These are phyloP conservation scores for Horisme vitalbata DNA, from an alignment of 2,888 invertebrate species.

Conservation along the genomic window DNA sequence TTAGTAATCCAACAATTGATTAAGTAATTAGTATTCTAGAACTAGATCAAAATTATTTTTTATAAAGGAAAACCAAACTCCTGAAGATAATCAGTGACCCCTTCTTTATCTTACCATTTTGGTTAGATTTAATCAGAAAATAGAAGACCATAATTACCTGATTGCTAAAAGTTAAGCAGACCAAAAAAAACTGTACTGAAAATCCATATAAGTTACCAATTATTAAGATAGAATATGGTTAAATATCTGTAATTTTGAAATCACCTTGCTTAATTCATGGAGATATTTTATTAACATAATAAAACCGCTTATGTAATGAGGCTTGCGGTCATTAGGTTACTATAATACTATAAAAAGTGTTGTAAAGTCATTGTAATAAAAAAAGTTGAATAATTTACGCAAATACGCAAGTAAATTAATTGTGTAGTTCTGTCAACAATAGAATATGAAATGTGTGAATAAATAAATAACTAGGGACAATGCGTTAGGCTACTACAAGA, in stretches of 20 bases:
- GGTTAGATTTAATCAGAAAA: not conserved
- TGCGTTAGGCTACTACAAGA: too few relatives aligned
- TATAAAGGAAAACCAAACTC: too few relatives aligned
- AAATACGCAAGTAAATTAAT: not conserved
- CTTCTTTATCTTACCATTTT: not conserved
- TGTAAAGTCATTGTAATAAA: not conserved
- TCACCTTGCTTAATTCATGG: not conserved
- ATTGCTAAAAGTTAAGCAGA: constrained; percentile 3
- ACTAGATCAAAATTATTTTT: too few relatives aligned
- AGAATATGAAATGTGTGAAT: not conserved
- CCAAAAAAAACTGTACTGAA: constrained; percentile 8
- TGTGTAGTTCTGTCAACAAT: not conserved
- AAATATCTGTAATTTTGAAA: not conserved
- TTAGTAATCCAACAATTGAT: too few relatives aligned
- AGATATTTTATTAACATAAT: not conserved
- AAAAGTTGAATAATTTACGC: not conserved
- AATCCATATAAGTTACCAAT: not conserved
- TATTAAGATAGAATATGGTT: not conserved
- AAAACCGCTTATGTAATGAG: not conserved
- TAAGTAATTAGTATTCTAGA: too few relatives aligned
- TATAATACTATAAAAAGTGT: too few relatives aligned
- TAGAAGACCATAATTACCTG: constrained; percentile 7
- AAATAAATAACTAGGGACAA: not conserved
- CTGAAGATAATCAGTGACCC: not conserved
- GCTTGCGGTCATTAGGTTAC: not conserved